A percentile compares a stretch with the other conserved stretches of the same genome.
Evolutionary conservation across 2,113 vertebrate genomes (phyloP).

Genomic region (Pituophis catenifer): DNA sequence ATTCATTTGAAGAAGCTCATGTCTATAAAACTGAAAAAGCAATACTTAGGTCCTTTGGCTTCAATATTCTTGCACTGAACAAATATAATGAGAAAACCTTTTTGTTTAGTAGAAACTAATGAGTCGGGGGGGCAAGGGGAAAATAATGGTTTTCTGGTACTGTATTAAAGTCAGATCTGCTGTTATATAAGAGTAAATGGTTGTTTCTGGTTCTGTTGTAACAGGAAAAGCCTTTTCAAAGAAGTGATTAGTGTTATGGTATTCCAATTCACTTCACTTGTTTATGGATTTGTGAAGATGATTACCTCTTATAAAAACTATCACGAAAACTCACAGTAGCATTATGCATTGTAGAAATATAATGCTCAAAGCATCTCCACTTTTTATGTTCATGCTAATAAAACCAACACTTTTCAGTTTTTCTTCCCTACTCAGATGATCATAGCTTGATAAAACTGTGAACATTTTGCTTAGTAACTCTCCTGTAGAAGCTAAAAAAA

Average conservation of each 20-base stretch:
- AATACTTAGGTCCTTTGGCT: conserved; percentile 74
- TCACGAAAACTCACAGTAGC: conserved; percentile 40
- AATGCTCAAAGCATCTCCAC: conserved; percentile 43
- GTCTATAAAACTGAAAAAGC: conserved; percentile 72
- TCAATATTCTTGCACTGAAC: conserved; percentile 76
- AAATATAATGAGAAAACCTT: conserved; percentile 59
- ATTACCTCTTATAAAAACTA: conserved; percentile 54
- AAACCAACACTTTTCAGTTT: conserved; percentile 38
- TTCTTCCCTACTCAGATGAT: conserved; percentile 1
- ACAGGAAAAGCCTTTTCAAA: conserved; percentile 57
- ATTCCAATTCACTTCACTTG: conserved; percentile 52
- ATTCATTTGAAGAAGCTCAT: conserved; percentile 65
- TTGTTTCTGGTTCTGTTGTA: conserved; percentile 55
- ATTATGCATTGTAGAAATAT: conserved; percentile 46
- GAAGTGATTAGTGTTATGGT: conserved; percentile 61
- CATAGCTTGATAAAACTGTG: conserved; percentile 69
- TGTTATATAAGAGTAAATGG: conserved; percentile 63
- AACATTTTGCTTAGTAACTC: conserved; percentile 58
- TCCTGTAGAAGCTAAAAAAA: conserved; percentile 49
- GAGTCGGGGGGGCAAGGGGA: conserved; percentile 42
- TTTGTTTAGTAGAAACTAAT: conserved; percentile 56
- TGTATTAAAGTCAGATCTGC: conserved; percentile 69
- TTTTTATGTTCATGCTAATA: conserved; percentile 44
- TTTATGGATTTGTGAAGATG: conserved; percentile 52
- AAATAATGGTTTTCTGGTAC: conserved; percentile 62